Evolutionary conservation across 1,140 invertebrate genomes (phyloP), one percentile per base, ranked within the genome.

Genomic region (Dermatophagoides farinae): DNA sequence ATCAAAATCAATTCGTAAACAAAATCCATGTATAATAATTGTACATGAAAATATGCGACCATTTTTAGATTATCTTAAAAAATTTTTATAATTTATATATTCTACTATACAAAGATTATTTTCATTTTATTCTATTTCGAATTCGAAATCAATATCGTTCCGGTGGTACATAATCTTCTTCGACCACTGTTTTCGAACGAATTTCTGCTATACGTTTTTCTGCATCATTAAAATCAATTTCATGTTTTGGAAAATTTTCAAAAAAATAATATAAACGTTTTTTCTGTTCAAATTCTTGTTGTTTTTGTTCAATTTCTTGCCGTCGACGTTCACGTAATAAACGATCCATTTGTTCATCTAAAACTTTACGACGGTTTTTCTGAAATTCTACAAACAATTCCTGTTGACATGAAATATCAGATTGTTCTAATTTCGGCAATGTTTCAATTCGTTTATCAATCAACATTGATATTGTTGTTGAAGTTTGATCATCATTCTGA

Each of bases 181-280:
- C 62, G 1, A 62, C 23, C 18, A 47, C 25, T 12, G 44, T 49
- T 6, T 50, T 39, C 5, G 38, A n/a, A 47, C 62, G 62, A 37
- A 61, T 43, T 38, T 60, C 62, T 11, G 25, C 23, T 18, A 63
- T 53, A 22, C 41, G 43, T 18, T 41, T 46, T 38, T 65, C 50
- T 0, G 63, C 64, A 43, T 62, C 57, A 22, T 41, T 31, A 23
- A 57, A 57, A 39, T 66, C 63, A 14, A 66, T 62, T 58, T 60
- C 61, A 52, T 64, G 62, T 60, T 71, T 66, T 20, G 70, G 67
- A 55, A 68, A 64, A 46, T 73, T 71, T 47, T 74, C 73, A 64
- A 74, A 74, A 64, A 74, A 74, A 63, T 69, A 72, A 10, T 75
- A 65, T 0, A 59, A 40, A 31, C 72, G 67, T 66, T 72, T 71